These are phyloP conservation scores for Salvelinus sp. DNA, from an alignment of 2,113 vertebrate genomes.

Conservation along the genomic window DNA sequence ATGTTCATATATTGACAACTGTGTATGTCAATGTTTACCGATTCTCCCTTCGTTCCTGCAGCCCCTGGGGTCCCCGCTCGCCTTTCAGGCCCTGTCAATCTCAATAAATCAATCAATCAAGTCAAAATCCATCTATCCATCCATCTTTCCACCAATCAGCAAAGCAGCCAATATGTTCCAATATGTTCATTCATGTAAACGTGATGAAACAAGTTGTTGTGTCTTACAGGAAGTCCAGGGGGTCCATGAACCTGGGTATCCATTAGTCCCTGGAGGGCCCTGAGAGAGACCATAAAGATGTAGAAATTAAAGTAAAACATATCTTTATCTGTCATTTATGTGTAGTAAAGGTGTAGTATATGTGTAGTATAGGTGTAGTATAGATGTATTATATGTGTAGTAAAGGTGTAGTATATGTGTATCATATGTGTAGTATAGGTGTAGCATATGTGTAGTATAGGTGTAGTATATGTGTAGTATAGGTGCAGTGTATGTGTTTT, in stretches of 20 bases:
- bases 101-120: not conserved
- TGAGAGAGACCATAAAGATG: slow-evolving; percentile 48
- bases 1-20: not conserved
- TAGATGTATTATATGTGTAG: no score
- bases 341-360: no score
- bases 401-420: no score
- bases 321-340: not conserved
- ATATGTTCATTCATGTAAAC: not conserved
- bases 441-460: no score
- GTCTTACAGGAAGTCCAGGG: slow-evolving; percentile 88
- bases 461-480: no score
- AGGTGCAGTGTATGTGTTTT: no score
- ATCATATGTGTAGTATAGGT: no score
- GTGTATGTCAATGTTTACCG: slow-evolving; percentile 71
- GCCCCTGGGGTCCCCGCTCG: slow-evolving; percentile 81
- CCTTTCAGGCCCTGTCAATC: slow-evolving; percentile 85
- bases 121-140: slow-evolving; percentile 9
- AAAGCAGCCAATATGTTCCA: not conserved
- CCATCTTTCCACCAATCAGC: not conserved
- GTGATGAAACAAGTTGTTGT: not conserved
- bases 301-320: not conserved
- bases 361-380: no score
- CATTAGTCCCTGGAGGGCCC: slow-evolving; percentile 86
- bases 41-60: slow-evolving; percentile 87
- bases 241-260: slow-evolving; percentile 89